A percentile compares a stretch with the other conserved stretches of the same genome.
Conservation (phyloP, 2,888 invertebrate species). For the Pharmacophagus antenor region DNA sequence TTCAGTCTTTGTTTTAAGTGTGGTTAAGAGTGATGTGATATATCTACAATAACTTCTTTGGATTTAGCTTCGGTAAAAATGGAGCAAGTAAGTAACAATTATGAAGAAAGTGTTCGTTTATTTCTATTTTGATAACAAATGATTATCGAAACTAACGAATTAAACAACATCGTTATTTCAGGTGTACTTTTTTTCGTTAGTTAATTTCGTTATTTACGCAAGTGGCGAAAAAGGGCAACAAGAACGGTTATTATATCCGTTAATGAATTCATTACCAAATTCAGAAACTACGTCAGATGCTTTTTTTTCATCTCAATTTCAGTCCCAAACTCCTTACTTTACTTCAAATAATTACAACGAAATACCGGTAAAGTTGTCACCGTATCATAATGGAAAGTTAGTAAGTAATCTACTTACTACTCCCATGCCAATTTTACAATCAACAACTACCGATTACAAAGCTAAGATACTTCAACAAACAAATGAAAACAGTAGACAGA, state of each 20-base stretch:
- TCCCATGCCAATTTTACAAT: constrained; percentile 55
- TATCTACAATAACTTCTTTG: constrained; percentile 27
- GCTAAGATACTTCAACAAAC: constrained; percentile 51
- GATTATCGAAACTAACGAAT: constrained; percentile 29
- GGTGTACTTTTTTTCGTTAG: constrained; percentile 56
- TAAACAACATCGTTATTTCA: constrained; percentile 49
- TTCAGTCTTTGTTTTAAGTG: constrained; percentile 70
- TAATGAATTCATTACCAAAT: constrained; percentile 56
- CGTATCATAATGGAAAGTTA: constrained; percentile 59
- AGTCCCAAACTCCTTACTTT: constrained; percentile 60
- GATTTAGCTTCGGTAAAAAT: constrained; percentile 65
- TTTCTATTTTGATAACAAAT: constrained; percentile 26
- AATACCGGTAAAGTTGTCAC: constrained; percentile 60
- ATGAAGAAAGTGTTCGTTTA: background rate
- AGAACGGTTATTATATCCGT: constrained; percentile 61
- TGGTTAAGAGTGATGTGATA: constrained; percentile 66
- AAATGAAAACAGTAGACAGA: constrained; percentile 36
- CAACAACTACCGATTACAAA: constrained; percentile 52
- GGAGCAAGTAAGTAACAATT: constrained; percentile 70
- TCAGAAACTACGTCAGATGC: constrained; percentile 56
- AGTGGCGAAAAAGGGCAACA: constrained; percentile 49
- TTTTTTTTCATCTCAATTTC: constrained; percentile 66
- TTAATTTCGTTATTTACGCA: constrained; percentile 47
- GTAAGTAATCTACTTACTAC: constrained; percentile 53
- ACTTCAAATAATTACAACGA: constrained; percentile 59